These are phyloP conservation scores for Empis stercorea DNA, from an alignment of 2,888 invertebrate species.

Conservation along the genomic window DNA sequence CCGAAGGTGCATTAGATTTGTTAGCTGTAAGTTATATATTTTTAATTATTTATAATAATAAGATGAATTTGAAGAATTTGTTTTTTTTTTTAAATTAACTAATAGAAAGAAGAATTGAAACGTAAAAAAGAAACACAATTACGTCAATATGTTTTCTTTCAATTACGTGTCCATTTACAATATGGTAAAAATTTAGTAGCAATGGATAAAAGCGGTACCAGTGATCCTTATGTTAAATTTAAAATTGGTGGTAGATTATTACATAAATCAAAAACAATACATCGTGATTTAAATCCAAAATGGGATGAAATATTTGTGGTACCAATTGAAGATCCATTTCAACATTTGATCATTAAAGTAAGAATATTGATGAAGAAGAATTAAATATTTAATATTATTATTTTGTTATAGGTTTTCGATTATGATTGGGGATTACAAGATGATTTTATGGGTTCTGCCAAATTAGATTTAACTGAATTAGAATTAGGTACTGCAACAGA, in stretches of 20 bases:
- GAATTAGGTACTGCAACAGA: slow-evolving; percentile 69
- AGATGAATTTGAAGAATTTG: no score
- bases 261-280: slow-evolving; percentile 89
- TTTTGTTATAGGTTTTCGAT: slow-evolving; percentile 64
- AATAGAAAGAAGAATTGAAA: slow-evolving; percentile 52
- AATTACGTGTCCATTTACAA: slow-evolving; percentile 77
- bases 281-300: slow-evolving; percentile 88
- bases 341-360: slow-evolving; percentile 75
- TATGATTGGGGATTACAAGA: slow-evolving; percentile 96
- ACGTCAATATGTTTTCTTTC: slow-evolving; percentile 82
- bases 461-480: slow-evolving; percentile 68
- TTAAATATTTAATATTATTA: background rate
- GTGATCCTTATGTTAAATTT: slow-evolving; percentile 97
- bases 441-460: slow-evolving; percentile 93
- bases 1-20: slow-evolving; percentile 7
- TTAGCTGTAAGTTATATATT: slow-evolving; percentile 7
- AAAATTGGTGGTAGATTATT: slow-evolving; percentile 74
- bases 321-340: slow-evolving; percentile 82
- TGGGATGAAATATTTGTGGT: slow-evolving; percentile 96
- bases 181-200: slow-evolving; percentile 81
- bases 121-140: slow-evolving; percentile 58
- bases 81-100: no score
- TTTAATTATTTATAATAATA: no score
- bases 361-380: slow-evolving; percentile 14
- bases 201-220: slow-evolving; percentile 89